These are phyloP conservation scores for Silvanus unidentatus DNA, from an alignment of 2,888 invertebrate species.

Conservation along the genomic window DNA sequence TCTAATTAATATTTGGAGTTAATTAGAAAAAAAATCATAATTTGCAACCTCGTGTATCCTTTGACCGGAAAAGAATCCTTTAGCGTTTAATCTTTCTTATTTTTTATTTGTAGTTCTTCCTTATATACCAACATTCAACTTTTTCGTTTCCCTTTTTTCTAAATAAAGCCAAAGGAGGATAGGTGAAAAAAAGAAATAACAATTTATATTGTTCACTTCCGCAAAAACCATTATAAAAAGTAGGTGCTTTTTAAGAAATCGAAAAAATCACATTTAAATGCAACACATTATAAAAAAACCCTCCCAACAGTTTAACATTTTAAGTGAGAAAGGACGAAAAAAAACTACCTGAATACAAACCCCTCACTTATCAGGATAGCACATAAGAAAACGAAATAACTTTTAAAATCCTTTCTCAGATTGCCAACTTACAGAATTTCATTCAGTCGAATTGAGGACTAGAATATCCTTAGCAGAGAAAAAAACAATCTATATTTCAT, in stretches of 20 bases:
- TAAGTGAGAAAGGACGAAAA: slow-evolving; percentile 6
- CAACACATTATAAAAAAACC: background rate
- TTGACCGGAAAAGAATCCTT: too few relatives aligned
- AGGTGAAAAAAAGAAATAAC: too few relatives aligned
- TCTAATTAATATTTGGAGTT: too few relatives aligned
- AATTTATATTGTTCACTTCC: background rate
- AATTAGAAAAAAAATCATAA: too few relatives aligned
- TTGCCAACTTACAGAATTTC: slow-evolving; percentile 29
- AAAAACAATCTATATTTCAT: slow-evolving; percentile 38
- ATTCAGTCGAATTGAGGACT: slow-evolving; percentile 25
- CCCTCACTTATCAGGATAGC: slow-evolving; percentile 29
- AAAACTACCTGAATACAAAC: slow-evolving; percentile 23
- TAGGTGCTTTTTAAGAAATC: background rate
- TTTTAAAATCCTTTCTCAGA: slow-evolving; percentile 30
- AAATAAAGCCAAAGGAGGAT: too few relatives aligned
- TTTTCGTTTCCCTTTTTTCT: too few relatives aligned
- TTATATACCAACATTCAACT: too few relatives aligned
- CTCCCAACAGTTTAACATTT: slow-evolving; percentile 5
- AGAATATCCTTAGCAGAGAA: slow-evolving; percentile 23
- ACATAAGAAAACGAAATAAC: slow-evolving; percentile 29
- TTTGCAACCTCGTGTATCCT: too few relatives aligned
- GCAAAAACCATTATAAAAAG: background rate
- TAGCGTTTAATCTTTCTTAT: too few relatives aligned
- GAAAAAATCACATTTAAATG: slow-evolving; percentile 3
- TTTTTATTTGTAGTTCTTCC: too few relatives aligned